Conservation (phyloP, 2,113 vertebrate species). For the Sterna hirundo region DNA sequence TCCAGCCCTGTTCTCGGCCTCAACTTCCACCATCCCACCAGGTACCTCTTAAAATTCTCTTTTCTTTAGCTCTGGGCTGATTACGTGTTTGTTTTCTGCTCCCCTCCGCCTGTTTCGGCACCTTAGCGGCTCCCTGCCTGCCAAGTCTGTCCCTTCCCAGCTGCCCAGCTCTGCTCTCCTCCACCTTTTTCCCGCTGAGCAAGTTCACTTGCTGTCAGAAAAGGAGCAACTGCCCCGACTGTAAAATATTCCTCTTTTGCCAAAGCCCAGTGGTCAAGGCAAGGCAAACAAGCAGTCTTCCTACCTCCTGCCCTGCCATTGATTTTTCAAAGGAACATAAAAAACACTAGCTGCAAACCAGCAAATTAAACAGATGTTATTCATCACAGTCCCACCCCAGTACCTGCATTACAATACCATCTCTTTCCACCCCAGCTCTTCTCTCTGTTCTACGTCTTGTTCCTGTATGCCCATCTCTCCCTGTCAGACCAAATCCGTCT, state of each 20-base stretch:
- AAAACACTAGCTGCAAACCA: neutral
- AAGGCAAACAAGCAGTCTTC: neutral
- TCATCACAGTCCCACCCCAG: neutral
- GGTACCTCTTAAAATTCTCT: neutral
- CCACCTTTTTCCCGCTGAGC: neutral
- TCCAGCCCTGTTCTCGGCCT: neutral
- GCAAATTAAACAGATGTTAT: constrained; percentile 23
- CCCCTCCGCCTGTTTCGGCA: neutral
- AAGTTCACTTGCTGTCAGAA: neutral
- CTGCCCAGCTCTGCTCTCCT: neutral
- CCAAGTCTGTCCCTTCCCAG: neutral
- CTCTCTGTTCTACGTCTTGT: neutral
- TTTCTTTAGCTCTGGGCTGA: neutral
- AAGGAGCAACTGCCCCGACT: neutral
- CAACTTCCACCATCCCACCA: neutral
- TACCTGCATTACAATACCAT: neutral
- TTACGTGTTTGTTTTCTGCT: neutral
- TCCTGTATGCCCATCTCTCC: neutral
- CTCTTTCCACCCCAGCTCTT: neutral
- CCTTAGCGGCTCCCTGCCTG: neutral
- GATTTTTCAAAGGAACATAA: neutral
- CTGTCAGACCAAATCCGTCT: neutral
- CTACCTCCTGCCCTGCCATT: neutral
- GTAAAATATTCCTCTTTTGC: neutral
- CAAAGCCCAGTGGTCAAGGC: neutral